These are phyloP conservation scores for Heliconius melpomene DNA, from an alignment of 1,140 invertebrate species.

Conservation along the genomic window DNA sequence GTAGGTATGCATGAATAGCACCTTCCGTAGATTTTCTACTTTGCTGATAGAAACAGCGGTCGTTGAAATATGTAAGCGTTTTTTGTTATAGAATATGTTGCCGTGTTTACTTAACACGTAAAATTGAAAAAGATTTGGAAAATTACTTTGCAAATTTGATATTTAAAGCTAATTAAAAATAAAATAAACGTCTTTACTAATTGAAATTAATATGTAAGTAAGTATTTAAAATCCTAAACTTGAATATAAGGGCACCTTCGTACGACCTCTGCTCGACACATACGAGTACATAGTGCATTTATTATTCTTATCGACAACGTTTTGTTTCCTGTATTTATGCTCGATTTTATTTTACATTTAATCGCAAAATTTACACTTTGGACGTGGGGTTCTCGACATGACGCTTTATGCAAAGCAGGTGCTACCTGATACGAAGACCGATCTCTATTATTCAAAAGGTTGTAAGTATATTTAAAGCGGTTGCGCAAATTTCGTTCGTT, in stretches of 20 bases:
- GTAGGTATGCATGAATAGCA: slow-evolving; percentile 36
- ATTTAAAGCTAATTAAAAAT: too few relatives aligned
- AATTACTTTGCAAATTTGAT: not conserved
- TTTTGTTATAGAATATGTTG: slow-evolving; percentile 17
- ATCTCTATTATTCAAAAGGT: slow-evolving; percentile 39
- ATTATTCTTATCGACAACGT: slow-evolving; percentile 69
- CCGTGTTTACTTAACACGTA: not conserved
- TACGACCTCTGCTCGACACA: slow-evolving; percentile 55
- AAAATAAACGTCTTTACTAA: not conserved
- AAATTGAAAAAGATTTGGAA: too few relatives aligned
- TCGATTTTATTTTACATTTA: slow-evolving; percentile 72
- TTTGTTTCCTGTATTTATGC: slow-evolving; percentile 67
- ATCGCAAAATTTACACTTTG: slow-evolving; percentile 79
- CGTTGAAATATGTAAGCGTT: slow-evolving; percentile 36
- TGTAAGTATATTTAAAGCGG: slow-evolving; percentile 34
- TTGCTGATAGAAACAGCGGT: slow-evolving; percentile 30
- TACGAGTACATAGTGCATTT: slow-evolving; percentile 49
- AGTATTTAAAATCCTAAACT: slow-evolving; percentile 38
- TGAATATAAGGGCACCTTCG: slow-evolving; percentile 66
- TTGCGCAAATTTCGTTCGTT: slow-evolving; percentile 19
- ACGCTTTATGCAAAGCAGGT: slow-evolving; percentile 80
- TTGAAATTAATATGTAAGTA: not conserved
- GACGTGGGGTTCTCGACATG: slow-evolving; percentile 72
- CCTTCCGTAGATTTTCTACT: slow-evolving; percentile 28
- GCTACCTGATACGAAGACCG: slow-evolving; percentile 72